Evolutionary conservation across 2,888 invertebrate species (phyloP).

Genomic region (Nephrotoma flavescens): DNA sequence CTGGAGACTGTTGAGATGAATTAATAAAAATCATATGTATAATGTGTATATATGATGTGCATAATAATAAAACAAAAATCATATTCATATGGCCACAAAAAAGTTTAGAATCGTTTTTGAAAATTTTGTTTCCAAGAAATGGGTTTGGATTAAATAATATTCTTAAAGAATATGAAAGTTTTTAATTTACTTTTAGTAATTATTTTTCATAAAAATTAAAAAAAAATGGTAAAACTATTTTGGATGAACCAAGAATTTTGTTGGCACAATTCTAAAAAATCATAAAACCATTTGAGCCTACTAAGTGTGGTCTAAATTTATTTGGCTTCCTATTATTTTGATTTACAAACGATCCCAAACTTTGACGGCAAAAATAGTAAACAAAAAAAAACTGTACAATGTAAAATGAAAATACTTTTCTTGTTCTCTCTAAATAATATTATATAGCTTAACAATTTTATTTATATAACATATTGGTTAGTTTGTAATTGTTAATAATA

Average conservation of each 20-base stretch:
- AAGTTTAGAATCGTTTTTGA: neutral
- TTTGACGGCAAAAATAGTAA: neutral
- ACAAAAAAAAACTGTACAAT: neutral
- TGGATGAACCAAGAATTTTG: no score
- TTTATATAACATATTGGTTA: neutral
- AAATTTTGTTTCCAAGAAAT: neutral
- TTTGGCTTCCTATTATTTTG: neutral
- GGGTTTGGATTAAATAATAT: no score
- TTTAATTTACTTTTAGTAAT: no score
- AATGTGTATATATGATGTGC: constrained; percentile 3
- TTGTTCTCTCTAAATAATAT: neutral
- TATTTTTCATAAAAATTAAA: no score
- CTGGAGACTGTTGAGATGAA: constrained; percentile 10
- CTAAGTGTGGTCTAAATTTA: no score
- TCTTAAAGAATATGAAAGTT: no score
- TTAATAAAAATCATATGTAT: constrained; percentile 1
- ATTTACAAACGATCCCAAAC: neutral
- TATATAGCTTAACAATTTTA: neutral
- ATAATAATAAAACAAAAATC: neutral
- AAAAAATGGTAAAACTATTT: no score
- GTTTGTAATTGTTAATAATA: neutral
- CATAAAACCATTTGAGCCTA: no score
- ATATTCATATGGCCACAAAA: neutral
- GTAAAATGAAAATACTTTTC: neutral
- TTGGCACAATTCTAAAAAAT: no score